Evolutionary conservation across 2,888 invertebrate species (phyloP), one percentile per base, ranked within the genome.

Genomic region (Drosophila quinaria): DNA sequence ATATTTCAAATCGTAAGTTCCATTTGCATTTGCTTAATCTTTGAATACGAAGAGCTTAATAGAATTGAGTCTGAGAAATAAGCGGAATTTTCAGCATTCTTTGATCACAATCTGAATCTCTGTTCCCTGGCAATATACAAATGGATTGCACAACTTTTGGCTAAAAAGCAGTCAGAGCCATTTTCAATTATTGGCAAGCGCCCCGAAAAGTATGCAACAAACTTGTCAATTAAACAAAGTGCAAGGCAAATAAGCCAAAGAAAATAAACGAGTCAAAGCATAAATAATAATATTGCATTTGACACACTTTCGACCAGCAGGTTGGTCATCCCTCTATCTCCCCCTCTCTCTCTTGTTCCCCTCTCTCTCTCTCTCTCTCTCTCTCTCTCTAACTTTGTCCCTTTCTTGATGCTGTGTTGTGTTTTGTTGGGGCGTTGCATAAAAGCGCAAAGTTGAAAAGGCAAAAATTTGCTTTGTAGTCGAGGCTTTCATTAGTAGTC

Each of bases 211-310:
- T 78, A 69, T 70, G 82, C 83, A 61, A 82, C 78, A 65, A 78
- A 74, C 71, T 81, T 87, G 84, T 81, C 87, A 84, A 84, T 84
- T 84, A 83, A 74, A 77, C 73, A 77, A 80, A 84, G 87, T 84
- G 87, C 78, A 67, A 41, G 62, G 56, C 58, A 76, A 78, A 76
- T 78, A 71, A 61, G 56, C 56, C 61, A 71, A 59, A 11, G 15
- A 50, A 64, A 64, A 54, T 47, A 41, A 50, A 50, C 46, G 37
- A 50, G 37, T 61, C 66, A 65, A 71, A 73, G 72, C 79, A 86
- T 81, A 86, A 79, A 79, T 81, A 87, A 86, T 84, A 77, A 86
- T 81, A 75, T 84, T 87, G 74, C 85, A 81, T 74, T 84, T 87
- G 84, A 85, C 84, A 87, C 74, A 85, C 61, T 87, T 85, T 73